phyloP scores from a whole-genome alignment of 2,797 vertebrate species.

The Poeciliopsis gracilis region DNA sequence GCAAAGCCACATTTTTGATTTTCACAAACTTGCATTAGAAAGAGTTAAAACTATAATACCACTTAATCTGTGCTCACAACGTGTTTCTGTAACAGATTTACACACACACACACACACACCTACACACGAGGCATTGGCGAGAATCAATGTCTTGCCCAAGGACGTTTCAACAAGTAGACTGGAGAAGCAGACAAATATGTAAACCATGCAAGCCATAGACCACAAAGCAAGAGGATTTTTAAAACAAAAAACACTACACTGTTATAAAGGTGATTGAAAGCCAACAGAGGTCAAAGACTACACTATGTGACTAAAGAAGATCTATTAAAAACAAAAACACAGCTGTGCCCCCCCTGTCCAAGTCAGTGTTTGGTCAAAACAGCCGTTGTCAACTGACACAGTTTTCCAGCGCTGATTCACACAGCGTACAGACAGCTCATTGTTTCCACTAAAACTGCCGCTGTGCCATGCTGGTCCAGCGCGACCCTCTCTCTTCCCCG shows the following conservation, averaged over 20 bases:
- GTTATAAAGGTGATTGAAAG: not conserved
- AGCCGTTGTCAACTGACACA: constrained; percentile 25
- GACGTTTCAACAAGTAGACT: not conserved
- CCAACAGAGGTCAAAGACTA: not conserved
- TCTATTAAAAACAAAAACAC: not conserved
- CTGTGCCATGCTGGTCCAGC: constrained; percentile 43
- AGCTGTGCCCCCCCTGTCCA: not conserved
- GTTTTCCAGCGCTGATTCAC: constrained; percentile 44
- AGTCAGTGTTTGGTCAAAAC: constrained; percentile 23
- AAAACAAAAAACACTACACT: not conserved
- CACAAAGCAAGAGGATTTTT: not conserved
- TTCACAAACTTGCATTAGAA: not conserved
- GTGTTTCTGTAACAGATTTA: not conserved
- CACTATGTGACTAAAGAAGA: not conserved
- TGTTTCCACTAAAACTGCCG: constrained; percentile 53
- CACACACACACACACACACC: not conserved
- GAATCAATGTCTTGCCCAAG: not conserved
- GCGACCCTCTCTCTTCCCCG: constrained; percentile 5
- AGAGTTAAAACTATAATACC: not conserved
- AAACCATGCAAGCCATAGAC: not conserved
- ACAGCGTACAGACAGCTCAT: constrained; percentile 52
- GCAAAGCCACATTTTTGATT: not conserved
- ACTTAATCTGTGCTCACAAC: not conserved
- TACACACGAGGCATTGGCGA: not conserved
- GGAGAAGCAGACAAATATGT: not conserved